phyloP scores from a whole-genome alignment of 2,888 invertebrate species.

The Melieria picta region DNA sequence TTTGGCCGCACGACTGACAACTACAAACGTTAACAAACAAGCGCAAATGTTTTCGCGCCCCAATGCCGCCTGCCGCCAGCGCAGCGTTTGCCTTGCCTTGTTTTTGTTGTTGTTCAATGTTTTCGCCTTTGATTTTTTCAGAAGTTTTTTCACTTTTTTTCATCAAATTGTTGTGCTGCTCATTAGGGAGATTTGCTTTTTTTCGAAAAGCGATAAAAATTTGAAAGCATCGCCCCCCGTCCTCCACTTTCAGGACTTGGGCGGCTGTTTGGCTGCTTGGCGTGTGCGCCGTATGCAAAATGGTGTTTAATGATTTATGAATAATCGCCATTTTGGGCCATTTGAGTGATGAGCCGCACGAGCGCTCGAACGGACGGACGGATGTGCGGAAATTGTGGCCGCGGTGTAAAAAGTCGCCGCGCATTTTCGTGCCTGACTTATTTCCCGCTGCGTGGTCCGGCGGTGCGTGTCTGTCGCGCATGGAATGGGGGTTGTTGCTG shows the following conservation, averaged over 20 bases:
- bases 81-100: conserved; percentile 12
- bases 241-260: no score
- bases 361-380: background rate
- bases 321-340: conserved; percentile 63
- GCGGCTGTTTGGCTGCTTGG: background rate
- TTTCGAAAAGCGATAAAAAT: conserved; percentile 46
- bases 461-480: no score
- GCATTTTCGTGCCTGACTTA: no score
- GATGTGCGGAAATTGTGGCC: conserved; percentile 21
- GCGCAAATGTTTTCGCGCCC: conserved; percentile 47
- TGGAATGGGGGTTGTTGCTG: no score
- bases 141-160: conserved; percentile 36
- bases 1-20: conserved; percentile 10
- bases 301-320: conserved; percentile 66
- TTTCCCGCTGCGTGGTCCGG: no score
- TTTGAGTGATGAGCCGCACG: conserved; percentile 44
- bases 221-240: conserved; percentile 24
- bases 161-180: conserved; percentile 26
- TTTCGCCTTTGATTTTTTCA: conserved; percentile 31
- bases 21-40: conserved; percentile 52
- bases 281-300: conserved; percentile 50
- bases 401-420: background rate
- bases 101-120: conserved; percentile 30
- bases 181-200: conserved; percentile 19
- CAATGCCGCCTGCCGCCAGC: conserved; percentile 10